Base-by-base conservation (phyloP, 2,113 vertebrate genomes). In the Pedetes capensis region DNA sequence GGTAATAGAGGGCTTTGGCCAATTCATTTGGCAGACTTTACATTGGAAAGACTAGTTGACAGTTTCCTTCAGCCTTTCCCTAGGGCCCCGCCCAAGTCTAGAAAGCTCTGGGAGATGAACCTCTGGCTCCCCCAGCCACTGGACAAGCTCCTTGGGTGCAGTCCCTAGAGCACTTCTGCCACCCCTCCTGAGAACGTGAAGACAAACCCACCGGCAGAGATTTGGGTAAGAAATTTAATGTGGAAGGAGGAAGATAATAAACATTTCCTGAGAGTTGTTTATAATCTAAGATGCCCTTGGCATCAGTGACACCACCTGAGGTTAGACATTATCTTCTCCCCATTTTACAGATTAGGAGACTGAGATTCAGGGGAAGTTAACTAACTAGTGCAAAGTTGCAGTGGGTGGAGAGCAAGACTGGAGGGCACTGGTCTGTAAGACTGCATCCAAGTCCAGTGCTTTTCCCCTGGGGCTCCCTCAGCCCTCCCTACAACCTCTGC, bases 21-120 rank as follows among this genome's bases (percentile, higher is more conserved):
- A 78, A 88, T 98, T 98, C 96, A 79, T 97, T 96, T 97, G 83
- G 92, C 91, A 93, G 87, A 90, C 98, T 98, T 97, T 98, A 97
- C 98, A 98, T 99, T 97, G 98, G 97, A 98, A 99, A 99, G 98
- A 97, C 97, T 98, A 98, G 98, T 98, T 98, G 98, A 98, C 97
- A 99, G 87, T 98, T 98, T 98, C 97, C 96, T 95, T 98, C 98
- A 95, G 92, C 96, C 97, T 97, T 98, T 98, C 97, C 97, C 96
- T 89, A 96, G 88, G 96, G 93, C 96, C 82, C 95, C 98, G 98
- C 51, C 34, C 97, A 98, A 97, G 94, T 68, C 97, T 97, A 97
- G 97, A 98, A 98, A 97, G 96, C 98, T 93, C 93, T 97, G 97
- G 95, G 97, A 99, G 98, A 98, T 99, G 99, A 99, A 98, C 98